Evolutionary conservation across 64 coral and sea anemone genomes (phyloP), one percentile per base, ranked within the genome.

Genomic region (Porites lutea): DNA sequence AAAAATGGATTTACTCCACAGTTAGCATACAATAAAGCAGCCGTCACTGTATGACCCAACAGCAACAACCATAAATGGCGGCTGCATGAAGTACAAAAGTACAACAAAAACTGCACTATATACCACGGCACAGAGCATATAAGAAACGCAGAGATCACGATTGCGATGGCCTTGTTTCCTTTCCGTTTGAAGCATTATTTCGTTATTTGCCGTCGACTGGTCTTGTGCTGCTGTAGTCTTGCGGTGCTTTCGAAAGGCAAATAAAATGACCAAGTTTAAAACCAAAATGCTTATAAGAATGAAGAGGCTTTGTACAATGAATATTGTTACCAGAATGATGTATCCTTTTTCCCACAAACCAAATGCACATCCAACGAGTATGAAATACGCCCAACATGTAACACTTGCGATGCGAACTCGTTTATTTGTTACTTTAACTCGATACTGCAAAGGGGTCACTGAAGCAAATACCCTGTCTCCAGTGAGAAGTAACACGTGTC

Each of bases 381-480:
- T 0, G 1, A 78, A 89, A 66, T 78, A 89, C 2, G n/a, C 43
- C 87, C 87, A 89, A 6, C 74, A 65, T 8, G 63, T 10, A 21
- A 67, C 37, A 15, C 14, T 14, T 7, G 59, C 54, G 8, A 59
- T 49, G 10, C 16, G 13, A 1, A 51, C 43, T 12, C 54, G 59
- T 8, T 60, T 23, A 4, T 50, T 78, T 52, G 87, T 89, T 10
- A 89, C 75, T 4, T 64, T 60, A 7, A 48, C 50, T 89, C 63
- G 60, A 61, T 89, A 89, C 5, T 43, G 74, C 14, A 89, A 61
- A 18, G 87, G 87, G 53, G 74, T 48, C 18, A 52, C 18, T 18
- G 79, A 46, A 14, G 87, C 87, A 65, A 89, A 18, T 37, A 89
- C 20, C 69, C 87, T 47, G 63, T 89, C 87, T 19, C 79, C 22